These are phyloP conservation scores for Drosophila gunungcola DNA, from an alignment of 1,140 invertebrate genomes.

Conservation along the genomic window DNA sequence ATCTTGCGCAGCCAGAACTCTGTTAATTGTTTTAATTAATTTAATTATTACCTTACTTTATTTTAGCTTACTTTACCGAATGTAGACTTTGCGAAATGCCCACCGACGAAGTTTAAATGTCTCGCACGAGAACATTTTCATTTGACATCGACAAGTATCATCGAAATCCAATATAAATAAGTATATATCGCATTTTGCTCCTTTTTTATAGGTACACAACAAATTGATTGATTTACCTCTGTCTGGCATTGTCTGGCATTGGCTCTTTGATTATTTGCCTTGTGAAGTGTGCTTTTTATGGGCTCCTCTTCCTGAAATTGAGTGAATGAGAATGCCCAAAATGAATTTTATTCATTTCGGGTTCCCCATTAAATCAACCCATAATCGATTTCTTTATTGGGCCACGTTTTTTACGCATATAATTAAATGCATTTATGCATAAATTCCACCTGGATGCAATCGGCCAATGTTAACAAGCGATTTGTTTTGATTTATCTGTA, in stretches of 20 bases:
- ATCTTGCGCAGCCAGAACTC: slow-evolving; percentile 10
- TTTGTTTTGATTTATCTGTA: slow-evolving; percentile 66
- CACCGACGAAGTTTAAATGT: slow-evolving; percentile 11
- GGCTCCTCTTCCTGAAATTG: slow-evolving; percentile 9
- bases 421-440: slow-evolving; percentile 74
- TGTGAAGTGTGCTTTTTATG: slow-evolving; percentile 42
- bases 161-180: slow-evolving; percentile 12
- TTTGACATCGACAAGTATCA: slow-evolving; percentile 18
- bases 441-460: slow-evolving; percentile 53
- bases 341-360: slow-evolving; percentile 16
- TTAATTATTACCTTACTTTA: slow-evolving; percentile 28
- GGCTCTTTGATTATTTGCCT: slow-evolving; percentile 29
- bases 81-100: not conserved
- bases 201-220: slow-evolving; percentile 14
- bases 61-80: not conserved
- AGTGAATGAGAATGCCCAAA: slow-evolving; percentile 12
- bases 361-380: slow-evolving; percentile 12
- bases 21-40: slow-evolving; percentile 51
- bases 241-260: slow-evolving; percentile 23
- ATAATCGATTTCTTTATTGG: slow-evolving; percentile 12
- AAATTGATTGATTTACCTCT: slow-evolving; percentile 54
- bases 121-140: slow-evolving; percentile 12
- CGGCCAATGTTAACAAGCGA: slow-evolving; percentile 57
- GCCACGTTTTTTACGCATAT: slow-evolving; percentile 31
- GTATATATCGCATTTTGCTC: not conserved